Conservation (phyloP, 1,140 invertebrate species). For the Aphelenchoides avenae region DNA sequence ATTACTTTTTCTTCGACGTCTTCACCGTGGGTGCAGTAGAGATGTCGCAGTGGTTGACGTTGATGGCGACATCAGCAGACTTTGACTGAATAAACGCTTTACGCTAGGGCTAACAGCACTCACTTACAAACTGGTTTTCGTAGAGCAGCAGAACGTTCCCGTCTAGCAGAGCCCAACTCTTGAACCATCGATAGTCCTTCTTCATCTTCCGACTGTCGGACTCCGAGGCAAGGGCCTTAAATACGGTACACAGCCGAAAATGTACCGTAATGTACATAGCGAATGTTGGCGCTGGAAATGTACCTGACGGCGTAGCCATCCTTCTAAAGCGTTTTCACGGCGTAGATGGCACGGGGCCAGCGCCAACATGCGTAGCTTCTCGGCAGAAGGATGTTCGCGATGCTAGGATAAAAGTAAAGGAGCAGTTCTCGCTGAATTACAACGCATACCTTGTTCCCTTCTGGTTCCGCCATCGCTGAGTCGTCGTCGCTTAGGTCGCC, state of each 20-base stretch:
- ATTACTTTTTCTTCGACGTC: conserved; percentile 31
- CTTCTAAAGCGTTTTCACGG: conserved; percentile 17
- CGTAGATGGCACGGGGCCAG: conserved; percentile 10
- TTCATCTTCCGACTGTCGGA: too few relatives aligned
- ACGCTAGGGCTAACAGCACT: background rate
- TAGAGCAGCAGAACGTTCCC: conserved; percentile 9
- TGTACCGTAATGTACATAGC: conserved; percentile 17
- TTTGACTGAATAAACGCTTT: conserved; percentile 19
- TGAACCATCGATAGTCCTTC: conserved; percentile 11
- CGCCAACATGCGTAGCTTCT: conserved; percentile 5
- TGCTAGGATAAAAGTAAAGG: background rate
- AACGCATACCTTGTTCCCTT: too few relatives aligned
- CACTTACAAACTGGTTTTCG: conserved; percentile 17
- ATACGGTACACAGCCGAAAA: too few relatives aligned
- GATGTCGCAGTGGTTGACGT: conserved; percentile 13
- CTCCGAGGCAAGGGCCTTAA: too few relatives aligned
- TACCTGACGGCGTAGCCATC: conserved; percentile 26
- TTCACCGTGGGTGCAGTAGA: conserved; percentile 11
- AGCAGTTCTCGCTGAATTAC: too few relatives aligned
- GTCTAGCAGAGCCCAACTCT: conserved; percentile 12
- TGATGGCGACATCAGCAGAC: conserved; percentile 24
- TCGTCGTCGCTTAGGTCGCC: conserved; percentile 31
- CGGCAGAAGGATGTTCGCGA: conserved; percentile 5
- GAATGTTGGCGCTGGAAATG: conserved; percentile 14
- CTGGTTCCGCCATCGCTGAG: too few relatives aligned